Base-by-base conservation (phyloP, 2,797 vertebrate genomes). In the Okamejei kenojei region DNA sequence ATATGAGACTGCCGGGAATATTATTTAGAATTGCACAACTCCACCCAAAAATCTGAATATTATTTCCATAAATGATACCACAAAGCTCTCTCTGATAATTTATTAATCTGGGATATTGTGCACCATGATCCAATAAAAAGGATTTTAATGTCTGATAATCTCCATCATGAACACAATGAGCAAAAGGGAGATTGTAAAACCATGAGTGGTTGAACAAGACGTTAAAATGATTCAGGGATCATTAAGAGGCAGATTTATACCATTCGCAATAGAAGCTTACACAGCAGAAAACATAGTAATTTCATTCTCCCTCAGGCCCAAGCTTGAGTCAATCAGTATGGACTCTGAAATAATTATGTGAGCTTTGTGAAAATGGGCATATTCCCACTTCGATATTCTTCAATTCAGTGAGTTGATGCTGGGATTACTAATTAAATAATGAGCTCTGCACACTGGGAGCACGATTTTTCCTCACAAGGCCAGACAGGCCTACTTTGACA, bases 351-450 rank as follows among this genome's bases (percentile, higher is more conserved):
- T 91, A 91, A 91, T 74, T 45, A 71, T 73, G 90, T 45, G 68
- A 91, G 35, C 71, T 45, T 2, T 26, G 32, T 26, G 68, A 35
- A 74, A 68, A 71, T 73, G 71, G 71, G 65, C 82, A 63, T 91
- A 73, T 91, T 91, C 65, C 68, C 90, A 91, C 23, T 65, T 45
- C 35, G 68, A 73, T 91, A 91, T 73, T 74, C 32, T 90, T 91
- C 65, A 91, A 71, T 35, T 73, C 65, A 45, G 21, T 35, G 65
- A 45, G 19, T 91, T 73, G 90, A 35, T 35, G 38, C 35, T 86
- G 82, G 82, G 90, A 74, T 13, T 71, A 45, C 65, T 91, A 91
- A 91, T 91, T 45, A 91, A 91, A 74, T 73, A 35, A 91, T 74
- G 88, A 90, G 88, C 68, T 68, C 68, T 91, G 90, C 90, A 73